phyloP scores from a whole-genome alignment of 2,888 invertebrate genomes.

The Mesorhabditis sp. region DNA sequence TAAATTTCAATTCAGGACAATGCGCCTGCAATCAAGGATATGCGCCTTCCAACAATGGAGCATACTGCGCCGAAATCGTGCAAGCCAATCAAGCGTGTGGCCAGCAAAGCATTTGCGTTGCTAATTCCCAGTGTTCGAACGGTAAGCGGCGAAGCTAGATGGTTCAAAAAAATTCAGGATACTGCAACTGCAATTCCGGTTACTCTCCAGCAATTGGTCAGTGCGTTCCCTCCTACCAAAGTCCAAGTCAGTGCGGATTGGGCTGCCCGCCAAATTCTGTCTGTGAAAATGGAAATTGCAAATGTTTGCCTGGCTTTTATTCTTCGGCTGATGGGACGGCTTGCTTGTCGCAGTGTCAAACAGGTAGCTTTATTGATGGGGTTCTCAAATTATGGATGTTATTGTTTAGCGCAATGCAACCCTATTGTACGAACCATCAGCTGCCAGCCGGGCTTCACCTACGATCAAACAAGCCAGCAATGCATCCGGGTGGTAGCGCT shows the following conservation, averaged over 20 bases:
- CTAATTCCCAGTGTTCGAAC: conserved; percentile 31
- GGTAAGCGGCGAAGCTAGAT: conserved; percentile 15
- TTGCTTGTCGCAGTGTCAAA: conserved; percentile 19
- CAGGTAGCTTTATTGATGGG: background rate
- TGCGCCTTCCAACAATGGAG: background rate
- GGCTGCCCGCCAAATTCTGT: conserved; percentile 21
- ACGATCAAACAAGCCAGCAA: background rate
- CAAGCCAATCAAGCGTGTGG: conserved; percentile 16
- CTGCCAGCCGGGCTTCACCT: background rate
- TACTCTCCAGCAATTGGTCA: conserved; percentile 8
- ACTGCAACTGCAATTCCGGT: background rate
- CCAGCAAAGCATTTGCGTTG: conserved; percentile 28
- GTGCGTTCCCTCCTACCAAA: background rate
- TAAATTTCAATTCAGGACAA: background rate
- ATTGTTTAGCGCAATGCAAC: conserved; percentile 6
- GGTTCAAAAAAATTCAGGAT: background rate
- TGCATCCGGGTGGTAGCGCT: conserved; percentile 5
- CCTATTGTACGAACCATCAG: background rate
- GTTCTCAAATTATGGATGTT: background rate
- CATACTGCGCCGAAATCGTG: background rate
- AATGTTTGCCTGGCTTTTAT: conserved; percentile 27
- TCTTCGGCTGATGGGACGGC: conserved; percentile 14
- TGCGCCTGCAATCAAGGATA: conserved; percentile 3
- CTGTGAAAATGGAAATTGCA: conserved; percentile 21
- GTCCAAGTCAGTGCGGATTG: background rate